These are phyloP conservation scores for Phaetusa simplex DNA, from an alignment of 2,113 vertebrate species.

Conservation along the genomic window DNA sequence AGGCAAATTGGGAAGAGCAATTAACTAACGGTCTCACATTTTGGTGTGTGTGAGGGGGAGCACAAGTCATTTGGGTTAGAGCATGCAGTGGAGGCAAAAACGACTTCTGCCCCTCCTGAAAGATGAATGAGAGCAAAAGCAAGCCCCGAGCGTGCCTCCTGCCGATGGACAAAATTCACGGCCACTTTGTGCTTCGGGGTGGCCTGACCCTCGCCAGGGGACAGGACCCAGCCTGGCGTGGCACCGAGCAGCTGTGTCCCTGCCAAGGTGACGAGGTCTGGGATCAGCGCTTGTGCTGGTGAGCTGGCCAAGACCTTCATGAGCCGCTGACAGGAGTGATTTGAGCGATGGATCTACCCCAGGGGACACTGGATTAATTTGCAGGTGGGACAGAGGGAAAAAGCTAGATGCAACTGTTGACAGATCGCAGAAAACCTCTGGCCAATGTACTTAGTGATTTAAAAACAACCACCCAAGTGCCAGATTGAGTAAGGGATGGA, in stretches of 20 bases:
- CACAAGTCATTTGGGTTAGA: neutral
- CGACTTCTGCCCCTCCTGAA: neutral
- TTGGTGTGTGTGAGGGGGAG: neutral
- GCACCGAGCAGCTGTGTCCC: neutral
- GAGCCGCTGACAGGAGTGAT: constrained; percentile 30
- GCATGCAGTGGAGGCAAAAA: neutral
- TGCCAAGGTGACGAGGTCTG: neutral
- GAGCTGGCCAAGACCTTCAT: neutral
- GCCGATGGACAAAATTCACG: neutral
- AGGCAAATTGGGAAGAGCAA: neutral
- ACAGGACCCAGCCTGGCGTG: neutral
- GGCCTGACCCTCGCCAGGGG: fast-evolving
- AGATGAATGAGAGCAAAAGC: neutral
- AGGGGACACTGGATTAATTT: neutral
- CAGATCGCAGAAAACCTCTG: neutral
- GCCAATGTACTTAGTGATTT: neutral
- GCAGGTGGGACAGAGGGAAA: neutral
- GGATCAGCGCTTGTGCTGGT: neutral
- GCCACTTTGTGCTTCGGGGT: neutral
- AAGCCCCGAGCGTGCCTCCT: neutral
- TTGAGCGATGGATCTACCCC: neutral
- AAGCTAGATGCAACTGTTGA: neutral
- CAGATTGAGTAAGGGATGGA: neutral
- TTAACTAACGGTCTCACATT: neutral
- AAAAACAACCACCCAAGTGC: neutral